A percentile compares a stretch with the other conserved stretches of the same genome.
Conservation (phyloP, 2,888 invertebrate genomes). For the Drosophila multiciliata region DNA sequence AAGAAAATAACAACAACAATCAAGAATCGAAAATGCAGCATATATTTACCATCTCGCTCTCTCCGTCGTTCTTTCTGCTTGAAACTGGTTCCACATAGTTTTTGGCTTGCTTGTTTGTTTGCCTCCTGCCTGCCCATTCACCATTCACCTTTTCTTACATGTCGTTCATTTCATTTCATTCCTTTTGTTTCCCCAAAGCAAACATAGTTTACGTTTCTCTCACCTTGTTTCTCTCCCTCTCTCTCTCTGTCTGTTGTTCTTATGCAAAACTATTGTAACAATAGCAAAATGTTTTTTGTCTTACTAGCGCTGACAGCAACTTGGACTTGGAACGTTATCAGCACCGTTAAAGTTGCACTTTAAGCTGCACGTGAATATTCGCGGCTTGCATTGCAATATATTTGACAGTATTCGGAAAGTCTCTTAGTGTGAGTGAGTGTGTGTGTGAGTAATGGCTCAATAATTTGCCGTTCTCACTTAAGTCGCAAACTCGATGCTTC, state of each 20-base stretch:
- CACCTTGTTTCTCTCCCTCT: slow-evolving; percentile 8
- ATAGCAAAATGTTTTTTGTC: slow-evolving; percentile 48
- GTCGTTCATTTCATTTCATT: slow-evolving; percentile 39
- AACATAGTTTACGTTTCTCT: slow-evolving; percentile 44
- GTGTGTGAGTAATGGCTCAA: slow-evolving; percentile 72
- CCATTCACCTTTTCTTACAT: slow-evolving; percentile 44
- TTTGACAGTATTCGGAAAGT: slow-evolving; percentile 22
- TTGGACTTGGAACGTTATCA: slow-evolving; percentile 39
- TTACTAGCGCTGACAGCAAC: slow-evolving; percentile 19
- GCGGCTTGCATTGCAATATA: slow-evolving; percentile 58
- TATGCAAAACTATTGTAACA: slow-evolving; percentile 57
- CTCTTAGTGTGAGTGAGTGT: slow-evolving; percentile 1
- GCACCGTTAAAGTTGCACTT: slow-evolving; percentile 56
- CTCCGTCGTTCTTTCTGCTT: slow-evolving; percentile 18
- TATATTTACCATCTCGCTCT: slow-evolving; percentile 39
- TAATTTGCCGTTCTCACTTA: slow-evolving; percentile 52
- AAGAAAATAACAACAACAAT: slow-evolving; percentile 42
- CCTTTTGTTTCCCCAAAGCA: slow-evolving; percentile 42
- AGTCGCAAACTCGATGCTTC: not conserved
- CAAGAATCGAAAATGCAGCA: slow-evolving; percentile 64
- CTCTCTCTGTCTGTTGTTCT: slow-evolving; percentile 13
- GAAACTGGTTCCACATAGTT: slow-evolving; percentile 58
- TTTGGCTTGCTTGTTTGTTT: slow-evolving; percentile 8
- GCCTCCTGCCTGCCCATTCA: slow-evolving; percentile 46
- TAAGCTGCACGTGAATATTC: slow-evolving; percentile 63